phyloP scores from a whole-genome alignment of 2,888 invertebrate species.

The Sphecodes monilicornis region DNA sequence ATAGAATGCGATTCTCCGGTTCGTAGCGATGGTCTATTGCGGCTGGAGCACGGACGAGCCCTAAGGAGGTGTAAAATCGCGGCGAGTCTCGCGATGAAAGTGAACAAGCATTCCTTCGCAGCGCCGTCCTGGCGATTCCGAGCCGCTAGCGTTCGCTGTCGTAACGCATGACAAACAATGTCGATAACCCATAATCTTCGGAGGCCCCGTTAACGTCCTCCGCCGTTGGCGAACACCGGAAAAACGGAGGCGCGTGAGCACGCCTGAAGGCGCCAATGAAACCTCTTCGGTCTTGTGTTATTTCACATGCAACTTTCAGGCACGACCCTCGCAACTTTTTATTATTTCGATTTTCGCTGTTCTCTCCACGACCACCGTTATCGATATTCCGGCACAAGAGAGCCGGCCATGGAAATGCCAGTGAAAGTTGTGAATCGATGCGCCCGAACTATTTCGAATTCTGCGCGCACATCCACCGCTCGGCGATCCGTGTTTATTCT shows the following conservation, averaged over 20 bases:
- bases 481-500: background rate
- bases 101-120: conserved; percentile 48
- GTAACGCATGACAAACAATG: conserved; percentile 54
- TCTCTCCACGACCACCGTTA: background rate
- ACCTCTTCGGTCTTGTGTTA: background rate
- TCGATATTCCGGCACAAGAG: background rate
- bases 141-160: conserved; percentile 36
- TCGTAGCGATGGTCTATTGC: background rate
- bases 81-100: conserved; percentile 35
- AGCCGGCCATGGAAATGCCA: background rate
- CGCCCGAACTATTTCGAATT: background rate
- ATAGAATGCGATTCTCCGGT: background rate
- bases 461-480: background rate
- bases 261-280: conserved; percentile 8
- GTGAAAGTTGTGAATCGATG: background rate
- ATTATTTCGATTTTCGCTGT: background rate
- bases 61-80: conserved; percentile 60
- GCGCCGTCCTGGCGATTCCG: conserved; percentile 30
- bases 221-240: conserved; percentile 13
- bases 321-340: background rate
- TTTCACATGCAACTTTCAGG: background rate
- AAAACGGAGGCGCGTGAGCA: conserved; percentile 39
- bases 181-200: conserved; percentile 52
- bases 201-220: conserved; percentile 39
- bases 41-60: background rate